Evolutionary conservation across 2,888 invertebrate species (phyloP), one percentile per base, ranked within the genome.

Genomic region (Nephrocerus scutellatus): DNA sequence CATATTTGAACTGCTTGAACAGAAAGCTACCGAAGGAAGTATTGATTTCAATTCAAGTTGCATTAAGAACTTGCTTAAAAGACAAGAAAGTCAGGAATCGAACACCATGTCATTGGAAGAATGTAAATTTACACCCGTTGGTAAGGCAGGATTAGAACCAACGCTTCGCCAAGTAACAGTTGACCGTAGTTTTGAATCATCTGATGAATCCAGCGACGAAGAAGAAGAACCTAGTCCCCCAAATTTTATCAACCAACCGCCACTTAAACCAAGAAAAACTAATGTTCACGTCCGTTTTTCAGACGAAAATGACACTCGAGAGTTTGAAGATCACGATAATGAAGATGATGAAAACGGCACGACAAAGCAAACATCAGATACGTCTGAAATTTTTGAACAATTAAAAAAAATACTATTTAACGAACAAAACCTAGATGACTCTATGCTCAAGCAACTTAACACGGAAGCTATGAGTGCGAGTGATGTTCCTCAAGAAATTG

Each of bases 1-100:
- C 43, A 75, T 85, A 56, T 89, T 89, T 66, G 86, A 89, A 56
- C 60, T 82, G 6, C 66, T 89, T 22, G 88, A 89, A 66, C 76
- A 79, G 53, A 82, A 82, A 62, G 81, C 81, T 5, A 72, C 77
- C 30, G 72, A 75, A 58, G 81, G 82, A 15, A 84, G 82, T 56
- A 83, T 87, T 50, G 78, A 77, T 57, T 73, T 82, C 44, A 76
- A 79, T 33, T 80, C 79, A 24, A 81, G 80, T 31, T 75, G 78
- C 31, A 74, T 81, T 63, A 73, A 60, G 61, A n/a, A n/a, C n/a
- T n/a, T n/a, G n/a, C n/a, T n/a, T n/a, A n/a, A n/a, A n/a, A n/a
- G n/a, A n/a, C n/a, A n/a, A n/a, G n/a, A n/a, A n/a, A n/a, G n/a
- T n/a, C n/a, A n/a, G n/a, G n/a, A n/a, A n/a, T n/a, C n/a, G n/a